Percentiles rank a stretch among this genome's conserved stretches.
These are phyloP conservation scores for Chromobotia macracanthus DNA, from an alignment of 2,797 vertebrate genomes.

Conservation along the genomic window DNA sequence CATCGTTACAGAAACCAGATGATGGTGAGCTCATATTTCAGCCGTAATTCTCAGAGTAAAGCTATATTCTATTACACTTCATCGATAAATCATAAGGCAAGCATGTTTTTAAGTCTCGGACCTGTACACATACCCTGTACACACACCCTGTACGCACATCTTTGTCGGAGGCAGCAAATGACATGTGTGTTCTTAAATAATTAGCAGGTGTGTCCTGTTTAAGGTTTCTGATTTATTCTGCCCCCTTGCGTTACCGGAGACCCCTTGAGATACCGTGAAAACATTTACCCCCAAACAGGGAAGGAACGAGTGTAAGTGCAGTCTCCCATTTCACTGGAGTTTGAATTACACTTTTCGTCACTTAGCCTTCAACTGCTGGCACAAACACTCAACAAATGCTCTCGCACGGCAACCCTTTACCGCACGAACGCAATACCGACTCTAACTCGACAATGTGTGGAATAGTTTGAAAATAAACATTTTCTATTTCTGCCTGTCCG, in stretches of 20 bases:
- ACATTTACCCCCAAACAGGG: slow-evolving; percentile 78
- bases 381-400: slow-evolving; percentile 46
- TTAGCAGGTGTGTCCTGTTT: slow-evolving; percentile 63
- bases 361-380: slow-evolving; percentile 61
- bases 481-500: slow-evolving; percentile 12
- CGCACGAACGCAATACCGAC: neutral
- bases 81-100: slow-evolving; percentile 16
- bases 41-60: slow-evolving; percentile 31
- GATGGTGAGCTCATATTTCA: slow-evolving; percentile 3
- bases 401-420: slow-evolving; percentile 22
- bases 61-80: slow-evolving; percentile 6
- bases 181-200: slow-evolving; percentile 68
- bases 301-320: slow-evolving; percentile 65
- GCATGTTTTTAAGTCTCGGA: slow-evolving; percentile 17
- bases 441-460: slow-evolving; percentile 8
- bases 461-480: slow-evolving; percentile 25
- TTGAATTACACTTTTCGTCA: slow-evolving; percentile 78
- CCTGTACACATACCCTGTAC: slow-evolving; percentile 42
- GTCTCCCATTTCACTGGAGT: slow-evolving; percentile 70
- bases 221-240: slow-evolving; percentile 76
- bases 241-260: slow-evolving; percentile 66
- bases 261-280: slow-evolving; percentile 72
- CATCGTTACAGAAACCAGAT: slow-evolving; percentile 15
- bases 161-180: slow-evolving; percentile 51
- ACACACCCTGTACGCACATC: slow-evolving; percentile 21